These are phyloP conservation scores for Orchestia grillus DNA, from an alignment of 1,140 invertebrate genomes.

Conservation along the genomic window DNA sequence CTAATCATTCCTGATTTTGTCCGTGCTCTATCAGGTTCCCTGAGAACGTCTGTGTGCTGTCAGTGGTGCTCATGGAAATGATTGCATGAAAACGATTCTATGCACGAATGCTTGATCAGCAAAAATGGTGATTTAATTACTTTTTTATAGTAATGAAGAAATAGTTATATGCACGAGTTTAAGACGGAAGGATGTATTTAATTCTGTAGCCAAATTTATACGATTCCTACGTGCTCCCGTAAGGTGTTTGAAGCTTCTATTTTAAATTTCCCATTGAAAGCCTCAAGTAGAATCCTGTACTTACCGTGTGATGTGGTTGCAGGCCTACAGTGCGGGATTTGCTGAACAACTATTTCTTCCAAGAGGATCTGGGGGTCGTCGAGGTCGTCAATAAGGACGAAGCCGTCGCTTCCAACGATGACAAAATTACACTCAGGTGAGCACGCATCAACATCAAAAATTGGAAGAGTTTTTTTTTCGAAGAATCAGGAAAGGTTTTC, in stretches of 20 bases:
- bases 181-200: neutral
- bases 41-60: too few species aligned
- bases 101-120: too few species aligned
- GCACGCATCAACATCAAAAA: too few species aligned
- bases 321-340: constrained; percentile 95
- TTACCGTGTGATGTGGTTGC: constrained; percentile 14
- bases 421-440: constrained; percentile 83
- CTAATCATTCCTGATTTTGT: too few species aligned
- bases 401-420: constrained; percentile 74
- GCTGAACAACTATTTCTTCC: constrained; percentile 96
- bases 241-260: neutral
- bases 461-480: too few species aligned
- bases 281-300: neutral
- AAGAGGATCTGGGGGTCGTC: constrained; percentile 93
- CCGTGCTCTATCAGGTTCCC: too few species aligned
- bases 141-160: too few species aligned
- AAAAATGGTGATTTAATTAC: too few species aligned
- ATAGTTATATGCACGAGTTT: too few species aligned
- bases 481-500: too few species aligned
- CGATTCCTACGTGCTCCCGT: neutral
- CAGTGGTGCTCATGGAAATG: too few species aligned
- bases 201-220: neutral
- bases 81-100: too few species aligned
- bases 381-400: constrained; percentile 88
- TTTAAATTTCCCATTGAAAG: neutral